Evolutionary conservation across 2,888 invertebrate genomes (phyloP).

Genomic region (Yponomeuta evonymella): DNA sequence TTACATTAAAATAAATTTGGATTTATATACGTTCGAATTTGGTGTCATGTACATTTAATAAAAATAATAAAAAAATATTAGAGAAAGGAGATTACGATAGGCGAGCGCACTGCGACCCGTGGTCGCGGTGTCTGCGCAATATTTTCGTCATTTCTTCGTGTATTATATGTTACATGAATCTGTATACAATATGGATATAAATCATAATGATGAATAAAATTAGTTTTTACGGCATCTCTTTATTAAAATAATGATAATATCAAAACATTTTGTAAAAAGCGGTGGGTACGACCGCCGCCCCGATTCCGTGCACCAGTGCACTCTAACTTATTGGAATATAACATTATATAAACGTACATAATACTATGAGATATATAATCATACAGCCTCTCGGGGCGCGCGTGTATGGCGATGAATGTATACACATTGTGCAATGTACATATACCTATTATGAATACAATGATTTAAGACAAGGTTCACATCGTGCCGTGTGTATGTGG

Average conservation of each 20-base stretch:
- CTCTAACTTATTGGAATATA: slow-evolving; percentile 77
- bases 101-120: slow-evolving; percentile 61
- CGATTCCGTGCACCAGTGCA: slow-evolving; percentile 77
- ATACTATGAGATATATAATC: slow-evolving; percentile 76
- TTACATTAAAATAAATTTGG: slow-evolving; percentile 77
- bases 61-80: slow-evolving; percentile 49
- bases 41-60: slow-evolving; percentile 75
- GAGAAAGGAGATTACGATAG: slow-evolving; percentile 72
- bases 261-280: slow-evolving; percentile 73
- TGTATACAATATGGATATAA: slow-evolving; percentile 78
- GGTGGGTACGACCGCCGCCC: slow-evolving; percentile 71
- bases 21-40: slow-evolving; percentile 77
- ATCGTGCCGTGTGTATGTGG: slow-evolving; percentile 94
- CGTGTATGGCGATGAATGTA: slow-evolving; percentile 82
- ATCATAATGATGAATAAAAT: slow-evolving; percentile 73
- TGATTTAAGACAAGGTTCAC: slow-evolving; percentile 91
- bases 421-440: slow-evolving; percentile 84
- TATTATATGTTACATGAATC: slow-evolving; percentile 80
- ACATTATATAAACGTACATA: slow-evolving; percentile 76
- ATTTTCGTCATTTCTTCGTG: slow-evolving; percentile 77
- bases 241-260: slow-evolving; percentile 76
- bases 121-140: slow-evolving; percentile 66
- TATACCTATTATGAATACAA: slow-evolving; percentile 82
- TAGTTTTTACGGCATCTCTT: slow-evolving; percentile 76
- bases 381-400: slow-evolving; percentile 78